Conservation (phyloP, 2,113 vertebrate species). For the Colistium nudipinnis region DNA sequence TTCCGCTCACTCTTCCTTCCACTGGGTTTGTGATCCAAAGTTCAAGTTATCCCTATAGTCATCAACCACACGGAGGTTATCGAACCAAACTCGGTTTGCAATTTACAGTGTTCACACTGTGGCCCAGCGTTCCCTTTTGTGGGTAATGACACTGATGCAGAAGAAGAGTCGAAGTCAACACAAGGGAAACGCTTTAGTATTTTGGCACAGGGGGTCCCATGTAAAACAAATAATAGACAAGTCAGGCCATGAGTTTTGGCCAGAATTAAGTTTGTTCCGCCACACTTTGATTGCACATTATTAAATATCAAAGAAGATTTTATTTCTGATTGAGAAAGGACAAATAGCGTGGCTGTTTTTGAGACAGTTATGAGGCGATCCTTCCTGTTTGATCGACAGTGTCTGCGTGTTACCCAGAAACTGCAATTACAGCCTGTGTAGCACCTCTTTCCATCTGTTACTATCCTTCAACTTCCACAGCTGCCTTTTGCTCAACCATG, state of each 20-base stretch:
- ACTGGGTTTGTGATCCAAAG: conserved; percentile 14
- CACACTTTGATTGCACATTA: neutral
- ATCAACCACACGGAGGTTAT: too few species aligned
- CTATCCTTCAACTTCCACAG: conserved; percentile 58
- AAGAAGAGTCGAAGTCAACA: too few species aligned
- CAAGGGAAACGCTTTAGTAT: neutral
- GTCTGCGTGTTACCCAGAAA: conserved; percentile 52
- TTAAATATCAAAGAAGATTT: neutral
- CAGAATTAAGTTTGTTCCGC: neutral
- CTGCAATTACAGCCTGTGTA: conserved; percentile 10
- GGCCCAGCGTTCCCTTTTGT: too few species aligned
- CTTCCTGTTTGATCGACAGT: conserved; percentile 54
- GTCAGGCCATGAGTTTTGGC: neutral
- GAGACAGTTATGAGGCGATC: conserved; percentile 23
- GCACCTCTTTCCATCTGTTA: conserved; percentile 73
- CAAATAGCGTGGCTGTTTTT: neutral
- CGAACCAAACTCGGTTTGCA: too few species aligned
- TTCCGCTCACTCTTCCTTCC: neutral
- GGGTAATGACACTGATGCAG: conserved; percentile 1
- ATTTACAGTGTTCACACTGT: too few species aligned
- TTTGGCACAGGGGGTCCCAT: neutral
- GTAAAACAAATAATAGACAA: neutral
- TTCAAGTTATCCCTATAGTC: too few species aligned
- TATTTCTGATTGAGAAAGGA: neutral
- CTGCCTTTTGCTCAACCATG: conserved; percentile 31